These are phyloP conservation scores for Drosophila mojavensis DNA, from an alignment of 1,140 invertebrate genomes.

Conservation along the genomic window DNA sequence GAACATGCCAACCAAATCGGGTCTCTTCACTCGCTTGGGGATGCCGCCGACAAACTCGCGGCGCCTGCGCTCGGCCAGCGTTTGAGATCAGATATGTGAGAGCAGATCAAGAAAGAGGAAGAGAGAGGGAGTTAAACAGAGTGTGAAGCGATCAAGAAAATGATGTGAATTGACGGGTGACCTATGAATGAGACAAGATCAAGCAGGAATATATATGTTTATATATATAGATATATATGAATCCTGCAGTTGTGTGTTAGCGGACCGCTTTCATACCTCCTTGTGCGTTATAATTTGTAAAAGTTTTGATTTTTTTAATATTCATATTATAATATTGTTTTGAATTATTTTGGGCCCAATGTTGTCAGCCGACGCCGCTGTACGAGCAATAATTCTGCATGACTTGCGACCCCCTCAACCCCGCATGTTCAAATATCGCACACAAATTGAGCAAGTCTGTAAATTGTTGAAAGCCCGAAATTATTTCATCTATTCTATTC, in stretches of 20 bases:
- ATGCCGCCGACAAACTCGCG: neutral
- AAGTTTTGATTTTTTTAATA: constrained; percentile 28
- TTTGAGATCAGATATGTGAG: constrained; percentile 17
- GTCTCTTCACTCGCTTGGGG: neutral
- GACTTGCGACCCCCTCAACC: neutral
- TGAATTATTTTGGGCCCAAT: constrained; percentile 8
- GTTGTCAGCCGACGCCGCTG: constrained; percentile 23
- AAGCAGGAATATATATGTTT: neutral
- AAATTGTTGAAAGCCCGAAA: constrained; percentile 2
- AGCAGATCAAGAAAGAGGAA: neutral
- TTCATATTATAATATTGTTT: constrained; percentile 27
- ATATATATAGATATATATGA: constrained; percentile 1
- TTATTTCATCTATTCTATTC: neutral
- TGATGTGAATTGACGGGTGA: constrained; percentile 10
- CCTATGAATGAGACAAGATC: constrained; percentile 11
- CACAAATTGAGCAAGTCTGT: neutral
- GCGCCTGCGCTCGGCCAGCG: constrained; percentile 13
- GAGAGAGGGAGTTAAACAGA: constrained; percentile 1
- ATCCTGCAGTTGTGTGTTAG: constrained; percentile 11
- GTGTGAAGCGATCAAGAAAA: constrained; percentile 8
- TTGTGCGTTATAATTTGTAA: constrained; percentile 33
- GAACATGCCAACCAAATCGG: neutral
- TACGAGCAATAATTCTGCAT: constrained; percentile 11
- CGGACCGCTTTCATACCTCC: constrained; percentile 23
- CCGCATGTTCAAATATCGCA: neutral